A percentile compares a stretch with the other conserved stretches of the same genome.
These are phyloP conservation scores for Drosophila engyochracea DNA, from an alignment of 2,888 invertebrate genomes.

Conservation along the genomic window DNA sequence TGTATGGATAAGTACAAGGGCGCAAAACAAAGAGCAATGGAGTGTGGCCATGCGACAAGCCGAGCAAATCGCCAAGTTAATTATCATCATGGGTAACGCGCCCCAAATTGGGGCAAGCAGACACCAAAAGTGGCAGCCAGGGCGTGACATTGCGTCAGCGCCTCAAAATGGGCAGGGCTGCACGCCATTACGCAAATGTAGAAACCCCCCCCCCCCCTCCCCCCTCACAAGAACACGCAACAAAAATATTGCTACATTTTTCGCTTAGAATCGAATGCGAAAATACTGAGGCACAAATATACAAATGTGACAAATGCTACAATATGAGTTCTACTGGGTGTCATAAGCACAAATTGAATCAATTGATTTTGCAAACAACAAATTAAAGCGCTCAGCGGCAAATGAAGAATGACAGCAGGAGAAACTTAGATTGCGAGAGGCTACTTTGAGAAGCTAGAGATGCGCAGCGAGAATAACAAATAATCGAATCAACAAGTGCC, in stretches of 20 bases:
- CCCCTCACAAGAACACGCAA: not conserved
- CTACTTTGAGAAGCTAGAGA: not conserved
- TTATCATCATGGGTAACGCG: slow-evolving; percentile 71
- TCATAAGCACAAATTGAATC: slow-evolving; percentile 72
- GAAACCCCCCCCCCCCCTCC: not conserved
- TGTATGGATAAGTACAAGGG: not conserved
- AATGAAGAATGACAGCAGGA: slow-evolving; percentile 60
- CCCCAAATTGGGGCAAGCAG: slow-evolving; percentile 45
- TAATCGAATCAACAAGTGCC: slow-evolving; percentile 5
- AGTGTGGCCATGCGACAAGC: slow-evolving; percentile 72
- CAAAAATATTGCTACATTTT: slow-evolving; percentile 2
- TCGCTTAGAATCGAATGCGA: not conserved
- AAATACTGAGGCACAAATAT: not conserved
- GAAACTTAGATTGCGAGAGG: not conserved
- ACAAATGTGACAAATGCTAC: not conserved
- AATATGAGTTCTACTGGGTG: slow-evolving; percentile 16
- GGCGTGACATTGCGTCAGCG: slow-evolving; percentile 63
- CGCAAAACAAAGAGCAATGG: slow-evolving; percentile 50
- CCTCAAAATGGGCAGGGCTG: slow-evolving; percentile 20
- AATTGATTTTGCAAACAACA: slow-evolving; percentile 67
- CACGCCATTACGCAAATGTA: slow-evolving; percentile 41
- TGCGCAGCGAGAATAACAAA: not conserved
- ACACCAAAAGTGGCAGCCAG: slow-evolving; percentile 59
- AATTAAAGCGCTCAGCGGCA: slow-evolving; percentile 41
- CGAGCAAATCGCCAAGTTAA: slow-evolving; percentile 64